These are phyloP conservation scores for Macrosiphum euphorbiae DNA, from an alignment of 2,888 invertebrate genomes.

Conservation along the genomic window DNA sequence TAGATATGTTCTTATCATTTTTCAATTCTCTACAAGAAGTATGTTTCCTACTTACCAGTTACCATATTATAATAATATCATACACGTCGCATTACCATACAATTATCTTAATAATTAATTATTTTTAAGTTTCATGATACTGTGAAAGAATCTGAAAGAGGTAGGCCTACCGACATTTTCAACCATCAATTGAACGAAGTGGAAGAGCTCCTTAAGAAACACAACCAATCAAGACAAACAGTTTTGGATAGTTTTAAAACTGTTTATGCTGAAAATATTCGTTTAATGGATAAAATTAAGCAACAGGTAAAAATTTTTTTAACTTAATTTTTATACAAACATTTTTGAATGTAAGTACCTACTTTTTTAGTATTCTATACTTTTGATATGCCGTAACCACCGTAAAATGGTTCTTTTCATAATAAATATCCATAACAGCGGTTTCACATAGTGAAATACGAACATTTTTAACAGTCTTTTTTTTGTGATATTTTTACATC, in stretches of 20 bases:
- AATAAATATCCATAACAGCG: not conserved
- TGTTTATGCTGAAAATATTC: constrained; percentile 78
- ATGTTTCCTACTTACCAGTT: not conserved
- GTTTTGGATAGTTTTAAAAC: constrained; percentile 78
- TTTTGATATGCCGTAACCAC: not conserved
- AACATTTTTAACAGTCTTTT: not conserved
- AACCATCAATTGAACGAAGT: constrained; percentile 72
- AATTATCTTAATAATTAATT: not conserved
- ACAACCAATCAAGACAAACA: constrained; percentile 77
- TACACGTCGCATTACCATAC: not conserved
- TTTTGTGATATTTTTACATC: not conserved
- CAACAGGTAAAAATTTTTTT: constrained; percentile 72
- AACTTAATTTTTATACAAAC: not conserved
- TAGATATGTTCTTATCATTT: constrained; percentile 80
- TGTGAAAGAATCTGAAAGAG: constrained; percentile 32
- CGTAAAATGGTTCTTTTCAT: not conserved
- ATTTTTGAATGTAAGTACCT: not conserved
- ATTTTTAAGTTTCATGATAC: constrained; percentile 53
- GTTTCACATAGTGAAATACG: not conserved
- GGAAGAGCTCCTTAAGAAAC: constrained; percentile 72
- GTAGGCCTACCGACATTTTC: constrained; percentile 20
- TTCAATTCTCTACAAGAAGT: constrained; percentile 78
- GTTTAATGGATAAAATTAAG: constrained; percentile 78
- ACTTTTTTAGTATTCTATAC: not conserved
- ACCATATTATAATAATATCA: not conserved